Percentiles rank a stretch among this genome's conserved stretches.
Evolutionary conservation across 2,797 vertebrate species (phyloP).

Genomic region (Poeciliopsis gracilis): DNA sequence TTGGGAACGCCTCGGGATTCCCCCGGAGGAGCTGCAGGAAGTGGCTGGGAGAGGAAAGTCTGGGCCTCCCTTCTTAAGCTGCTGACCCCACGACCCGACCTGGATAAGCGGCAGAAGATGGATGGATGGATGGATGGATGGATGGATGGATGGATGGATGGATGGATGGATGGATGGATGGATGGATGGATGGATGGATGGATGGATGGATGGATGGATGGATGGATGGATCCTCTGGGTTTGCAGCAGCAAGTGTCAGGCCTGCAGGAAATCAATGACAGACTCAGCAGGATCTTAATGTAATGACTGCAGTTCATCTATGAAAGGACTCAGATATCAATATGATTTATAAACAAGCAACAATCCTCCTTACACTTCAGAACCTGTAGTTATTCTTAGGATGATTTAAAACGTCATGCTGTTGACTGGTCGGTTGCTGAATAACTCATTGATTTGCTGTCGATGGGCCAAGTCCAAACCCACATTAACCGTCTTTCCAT

Average conservation of each 20-base stretch:
- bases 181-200: too few species aligned
- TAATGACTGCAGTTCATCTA: conserved; percentile 32
- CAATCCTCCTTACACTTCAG: background rate
- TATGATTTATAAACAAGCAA: conserved; percentile 40
- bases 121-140: too few species aligned
- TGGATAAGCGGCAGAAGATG: too few species aligned
- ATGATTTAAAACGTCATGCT: conserved; percentile 6
- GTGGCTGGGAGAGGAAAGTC: too few species aligned
- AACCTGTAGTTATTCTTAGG: conserved; percentile 2
- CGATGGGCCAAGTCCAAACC: conserved; percentile 5
- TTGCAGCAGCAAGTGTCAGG: conserved; percentile 31
- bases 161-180: too few species aligned
- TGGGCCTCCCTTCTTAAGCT: too few species aligned
- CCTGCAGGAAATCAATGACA: conserved; percentile 72
- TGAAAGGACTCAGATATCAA: conserved; percentile 30
- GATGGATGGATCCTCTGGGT: conserved; percentile 60
- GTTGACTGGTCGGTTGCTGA: conserved; percentile 18
- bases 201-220: too few species aligned
- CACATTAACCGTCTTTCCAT: too few species aligned
- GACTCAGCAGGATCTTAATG: conserved; percentile 44
- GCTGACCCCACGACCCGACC: too few species aligned
- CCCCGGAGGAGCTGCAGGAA: too few species aligned
- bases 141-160: too few species aligned
- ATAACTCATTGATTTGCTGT: conserved; percentile 37
- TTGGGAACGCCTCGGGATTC: too few species aligned